Evolutionary conservation across 1,140 invertebrate genomes (phyloP), one percentile per base, ranked within the genome.

Genomic region (Panonychus citri): DNA sequence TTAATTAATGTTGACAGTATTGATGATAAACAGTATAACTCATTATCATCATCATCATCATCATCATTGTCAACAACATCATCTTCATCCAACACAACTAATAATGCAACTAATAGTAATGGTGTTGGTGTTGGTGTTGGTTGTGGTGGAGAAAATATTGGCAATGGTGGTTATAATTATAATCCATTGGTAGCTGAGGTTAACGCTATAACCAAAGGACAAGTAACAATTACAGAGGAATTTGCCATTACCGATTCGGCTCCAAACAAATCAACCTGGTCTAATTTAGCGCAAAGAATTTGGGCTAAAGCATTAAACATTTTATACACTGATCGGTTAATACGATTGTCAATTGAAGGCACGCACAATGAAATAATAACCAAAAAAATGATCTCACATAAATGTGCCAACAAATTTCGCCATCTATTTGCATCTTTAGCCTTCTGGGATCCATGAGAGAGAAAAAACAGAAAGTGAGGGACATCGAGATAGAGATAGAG

Each of bases 311-410:
- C 80, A 0, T 68, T 80, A 2, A 75, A 75, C 57, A 76, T 82
- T 54, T 66, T 88, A n/a, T 77, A 83, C 62, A 69, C 71, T 25
- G 82, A 85, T 64, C 72, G 78, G 37, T 67, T 87, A 28, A 72
- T 78, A 0, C 73, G 82, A 55, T 66, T 87, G 26, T 73, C 80
- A 1, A 68, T 66, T 58, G 64, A 66, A 53, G 69, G 69, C 37
- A 72, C 70, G 19, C 70, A 67, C 46, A 69, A 73, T 54, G 71
- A 73, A 57, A 76, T 81, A 3, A 71, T 86, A 10, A 70, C 77
- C 58, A 71, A 82, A 48, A 70, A 81, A 43, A 74, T 77, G 2
- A 73, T 77, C 8, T 70, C 84, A 10, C 82, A 86, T 63, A 81
- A 79, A 56, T 77, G 82, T 2, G 76, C 81, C 1, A 72, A 76